Percentiles rank a stretch among this genome's conserved stretches.
These are phyloP conservation scores for Lithobates pipiens DNA, from an alignment of 2,797 vertebrate genomes.

Conservation along the genomic window DNA sequence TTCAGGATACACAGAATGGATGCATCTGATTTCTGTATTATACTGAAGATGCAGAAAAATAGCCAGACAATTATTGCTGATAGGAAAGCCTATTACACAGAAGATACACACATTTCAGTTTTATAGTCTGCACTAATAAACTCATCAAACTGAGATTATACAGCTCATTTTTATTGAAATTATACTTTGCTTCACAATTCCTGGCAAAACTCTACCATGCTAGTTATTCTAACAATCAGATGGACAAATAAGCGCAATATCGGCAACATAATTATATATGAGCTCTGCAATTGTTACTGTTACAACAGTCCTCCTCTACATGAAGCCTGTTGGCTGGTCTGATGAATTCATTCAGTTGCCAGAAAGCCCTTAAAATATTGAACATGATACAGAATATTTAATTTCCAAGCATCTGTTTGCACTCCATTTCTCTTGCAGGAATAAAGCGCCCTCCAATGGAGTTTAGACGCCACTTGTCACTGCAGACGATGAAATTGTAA, in stretches of 20 bases:
- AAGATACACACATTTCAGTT: neutral
- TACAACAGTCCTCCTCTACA: conserved; percentile 58
- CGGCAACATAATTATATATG: conserved; percentile 66
- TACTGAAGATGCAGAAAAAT: neutral
- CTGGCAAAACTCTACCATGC: neutral
- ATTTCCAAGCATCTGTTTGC: conserved; percentile 62
- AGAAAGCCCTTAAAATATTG: conserved; percentile 73
- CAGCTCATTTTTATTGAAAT: neutral
- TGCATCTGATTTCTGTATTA: too few species aligned
- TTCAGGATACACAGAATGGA: too few species aligned
- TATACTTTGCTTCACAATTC: conserved; percentile 20
- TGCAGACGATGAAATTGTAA: too few species aligned
- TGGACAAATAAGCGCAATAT: conserved; percentile 64
- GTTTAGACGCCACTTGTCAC: neutral
- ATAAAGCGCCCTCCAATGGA: conserved; percentile 65
- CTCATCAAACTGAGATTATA: neutral
- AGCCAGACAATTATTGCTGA: neutral
- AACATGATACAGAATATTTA: conserved; percentile 72
- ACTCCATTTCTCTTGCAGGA: conserved; percentile 36
- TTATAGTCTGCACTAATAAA: conserved; percentile 3
- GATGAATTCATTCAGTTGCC: conserved; percentile 74
- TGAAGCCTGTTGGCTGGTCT: conserved; percentile 64
- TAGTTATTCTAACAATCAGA: conserved; percentile 19
- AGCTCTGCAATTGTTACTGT: conserved; percentile 65
- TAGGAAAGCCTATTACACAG: neutral